Conservation (phyloP, 1,140 invertebrate genomes). For the Drosophila pseudoobscura region DNA sequence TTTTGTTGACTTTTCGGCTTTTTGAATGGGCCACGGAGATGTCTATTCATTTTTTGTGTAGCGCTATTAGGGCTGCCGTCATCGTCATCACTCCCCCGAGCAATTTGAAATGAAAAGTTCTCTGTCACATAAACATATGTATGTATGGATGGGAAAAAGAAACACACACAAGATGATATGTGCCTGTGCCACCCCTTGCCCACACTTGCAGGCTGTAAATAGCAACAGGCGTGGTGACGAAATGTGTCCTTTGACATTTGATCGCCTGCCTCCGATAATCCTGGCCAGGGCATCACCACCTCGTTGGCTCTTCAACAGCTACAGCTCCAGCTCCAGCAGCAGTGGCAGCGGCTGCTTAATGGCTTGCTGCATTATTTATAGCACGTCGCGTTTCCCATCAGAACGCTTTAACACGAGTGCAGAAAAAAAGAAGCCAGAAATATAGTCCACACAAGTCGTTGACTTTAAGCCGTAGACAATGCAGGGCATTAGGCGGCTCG, state of each 20-base stretch:
- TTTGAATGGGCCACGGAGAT: conserved; percentile 59
- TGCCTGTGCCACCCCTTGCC: conserved; percentile 2
- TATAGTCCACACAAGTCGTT: conserved; percentile 56
- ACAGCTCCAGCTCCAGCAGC: conserved; percentile 8
- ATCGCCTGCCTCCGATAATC: conserved; percentile 71
- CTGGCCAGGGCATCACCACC: conserved; percentile 29
- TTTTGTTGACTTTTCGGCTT: conserved; percentile 78
- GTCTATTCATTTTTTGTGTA: conserved; percentile 78
- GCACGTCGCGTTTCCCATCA: conserved; percentile 67
- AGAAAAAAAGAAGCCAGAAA: conserved; percentile 20
- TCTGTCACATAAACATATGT: conserved; percentile 65
- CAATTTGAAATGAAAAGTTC: conserved; percentile 79
- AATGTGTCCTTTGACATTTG: conserved; percentile 83
- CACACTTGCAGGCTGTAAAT: conserved; percentile 69
- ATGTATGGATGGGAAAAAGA: conserved; percentile 31
- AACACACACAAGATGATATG: conserved; percentile 44
- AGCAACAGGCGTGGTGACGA: conserved; percentile 71
- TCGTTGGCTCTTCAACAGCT: conserved; percentile 57
- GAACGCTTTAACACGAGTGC: conserved; percentile 62
- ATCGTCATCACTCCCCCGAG: conserved; percentile 39
- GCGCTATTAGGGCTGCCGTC: conserved; percentile 52
- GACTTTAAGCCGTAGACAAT: conserved; percentile 76
- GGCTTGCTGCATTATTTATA: conserved; percentile 74
- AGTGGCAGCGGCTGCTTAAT: conserved; percentile 53
- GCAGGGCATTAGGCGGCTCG: conserved; percentile 54